phyloP scores from a whole-genome alignment of 2,888 invertebrate species.

The Heliconius aoede region DNA sequence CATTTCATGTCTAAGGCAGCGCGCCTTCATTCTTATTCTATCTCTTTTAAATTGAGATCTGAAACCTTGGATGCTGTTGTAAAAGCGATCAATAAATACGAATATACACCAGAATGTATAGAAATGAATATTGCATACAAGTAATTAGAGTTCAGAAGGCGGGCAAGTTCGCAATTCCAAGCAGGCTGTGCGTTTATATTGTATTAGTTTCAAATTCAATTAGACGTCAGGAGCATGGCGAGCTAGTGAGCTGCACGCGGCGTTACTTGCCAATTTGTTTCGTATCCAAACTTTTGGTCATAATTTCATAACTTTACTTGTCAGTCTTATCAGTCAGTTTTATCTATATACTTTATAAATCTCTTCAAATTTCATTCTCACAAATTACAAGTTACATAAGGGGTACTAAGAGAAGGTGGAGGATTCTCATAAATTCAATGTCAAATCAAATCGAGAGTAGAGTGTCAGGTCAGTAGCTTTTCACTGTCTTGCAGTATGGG shows the following conservation, averaged over 20 bases:
- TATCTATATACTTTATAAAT: background rate
- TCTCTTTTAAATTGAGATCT: no score
- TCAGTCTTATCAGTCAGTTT: background rate
- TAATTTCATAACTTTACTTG: background rate
- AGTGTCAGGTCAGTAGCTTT: no score
- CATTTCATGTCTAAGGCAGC: no score
- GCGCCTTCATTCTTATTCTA: no score
- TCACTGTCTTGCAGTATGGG: no score
- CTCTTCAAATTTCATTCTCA: no score
- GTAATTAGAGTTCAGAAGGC: slow-evolving; percentile 10
- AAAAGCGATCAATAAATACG: no score
- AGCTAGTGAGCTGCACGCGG: slow-evolving; percentile 7
- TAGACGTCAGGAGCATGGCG: slow-evolving; percentile 4
- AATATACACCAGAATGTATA: background rate
- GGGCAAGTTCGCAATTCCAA: slow-evolving; percentile 7
- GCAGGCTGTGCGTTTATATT: slow-evolving; percentile 12
- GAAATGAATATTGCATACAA: background rate
- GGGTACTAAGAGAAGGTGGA: no score
- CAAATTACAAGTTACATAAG: no score
- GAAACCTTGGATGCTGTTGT: no score
- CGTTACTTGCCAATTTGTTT: slow-evolving; percentile 9
- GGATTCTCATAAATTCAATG: no score
- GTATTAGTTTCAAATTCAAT: slow-evolving; percentile 24
- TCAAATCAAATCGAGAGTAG: no score
- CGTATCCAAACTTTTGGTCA: background rate